Percentiles rank a stretch among this genome's conserved stretches.
Conservation (phyloP, 2,888 invertebrate species). For the Marronus borbonicus region DNA sequence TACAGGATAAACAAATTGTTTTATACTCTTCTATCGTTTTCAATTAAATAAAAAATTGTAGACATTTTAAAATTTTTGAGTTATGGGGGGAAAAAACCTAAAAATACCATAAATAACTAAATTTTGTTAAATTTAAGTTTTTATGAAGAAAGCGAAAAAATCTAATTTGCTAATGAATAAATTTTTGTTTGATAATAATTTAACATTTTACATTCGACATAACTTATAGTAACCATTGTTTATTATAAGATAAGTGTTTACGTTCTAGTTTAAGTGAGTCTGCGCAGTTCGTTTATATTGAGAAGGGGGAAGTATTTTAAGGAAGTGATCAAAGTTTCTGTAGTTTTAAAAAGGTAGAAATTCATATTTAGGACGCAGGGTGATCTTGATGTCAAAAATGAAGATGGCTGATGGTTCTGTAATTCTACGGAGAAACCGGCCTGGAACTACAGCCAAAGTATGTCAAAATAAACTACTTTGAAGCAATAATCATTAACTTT, state of each 20-base stretch:
- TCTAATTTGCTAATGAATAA: no score
- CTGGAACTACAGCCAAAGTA: constrained; percentile 90
- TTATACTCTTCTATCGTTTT: no score
- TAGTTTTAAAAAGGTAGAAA: constrained; percentile 5
- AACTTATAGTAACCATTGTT: background rate
- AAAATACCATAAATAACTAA: no score
- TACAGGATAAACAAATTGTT: no score
- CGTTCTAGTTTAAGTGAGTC: background rate
- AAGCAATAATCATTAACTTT: constrained; percentile 9
- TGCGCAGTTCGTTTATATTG: constrained; percentile 1
- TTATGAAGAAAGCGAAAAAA: no score
- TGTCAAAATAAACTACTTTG: background rate
- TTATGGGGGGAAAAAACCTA: no score
- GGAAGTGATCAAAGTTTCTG: background rate
- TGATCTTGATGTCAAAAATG: constrained; percentile 71
- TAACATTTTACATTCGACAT: no score
- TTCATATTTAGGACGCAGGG: background rate
- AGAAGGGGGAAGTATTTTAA: constrained; percentile 4
- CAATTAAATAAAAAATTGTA: no score
- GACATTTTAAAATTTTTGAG: no score
- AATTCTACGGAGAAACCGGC: constrained; percentile 90
- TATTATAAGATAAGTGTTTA: background rate
- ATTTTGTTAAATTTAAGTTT: no score
- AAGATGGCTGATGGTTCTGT: constrained; percentile 90
- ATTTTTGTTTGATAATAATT: no score